Conservation (phyloP, 2,797 vertebrate species). For the Taeniopygia guttata region DNA sequence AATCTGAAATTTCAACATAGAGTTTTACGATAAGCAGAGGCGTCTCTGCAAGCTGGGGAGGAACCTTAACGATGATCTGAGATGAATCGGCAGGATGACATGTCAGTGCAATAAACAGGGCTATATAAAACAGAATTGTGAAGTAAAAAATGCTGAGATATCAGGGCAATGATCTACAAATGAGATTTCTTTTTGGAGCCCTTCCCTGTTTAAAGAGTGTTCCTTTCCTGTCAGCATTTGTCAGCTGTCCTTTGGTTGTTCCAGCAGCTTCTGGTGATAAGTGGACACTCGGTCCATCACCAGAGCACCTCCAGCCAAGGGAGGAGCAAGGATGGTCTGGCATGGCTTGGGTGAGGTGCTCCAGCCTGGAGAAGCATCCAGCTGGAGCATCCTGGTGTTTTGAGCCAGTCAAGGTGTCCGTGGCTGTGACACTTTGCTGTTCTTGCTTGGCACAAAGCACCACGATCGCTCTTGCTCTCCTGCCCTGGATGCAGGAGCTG, state of each 20-base stretch:
- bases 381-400: neutral
- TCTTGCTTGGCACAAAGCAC: neutral
- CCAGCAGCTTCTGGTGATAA: neutral
- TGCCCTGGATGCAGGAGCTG: neutral
- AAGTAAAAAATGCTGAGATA: neutral
- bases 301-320: neutral
- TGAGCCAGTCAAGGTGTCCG: rapidly evolving
- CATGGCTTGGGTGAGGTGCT: neutral
- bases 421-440: neutral
- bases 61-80: neutral
- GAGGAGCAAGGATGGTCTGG: too few relatives aligned
- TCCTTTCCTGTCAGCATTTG: neutral
- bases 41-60: slow-evolving; percentile 49
- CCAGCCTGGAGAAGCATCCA: neutral
- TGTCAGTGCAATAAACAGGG: slow-evolving; percentile 20
- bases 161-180: neutral
- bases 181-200: neutral
- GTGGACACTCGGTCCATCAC: rapidly evolving
- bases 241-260: neutral
- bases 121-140: neutral
- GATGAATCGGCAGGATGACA: slow-evolving; percentile 45
- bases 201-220: neutral
- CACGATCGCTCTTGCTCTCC: neutral
- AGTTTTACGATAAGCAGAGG: slow-evolving; percentile 53
- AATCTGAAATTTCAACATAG: slow-evolving; percentile 62